These are phyloP conservation scores for Pristionchus exspectatus DNA, from an alignment of 2,888 invertebrate species.

Conservation along the genomic window DNA sequence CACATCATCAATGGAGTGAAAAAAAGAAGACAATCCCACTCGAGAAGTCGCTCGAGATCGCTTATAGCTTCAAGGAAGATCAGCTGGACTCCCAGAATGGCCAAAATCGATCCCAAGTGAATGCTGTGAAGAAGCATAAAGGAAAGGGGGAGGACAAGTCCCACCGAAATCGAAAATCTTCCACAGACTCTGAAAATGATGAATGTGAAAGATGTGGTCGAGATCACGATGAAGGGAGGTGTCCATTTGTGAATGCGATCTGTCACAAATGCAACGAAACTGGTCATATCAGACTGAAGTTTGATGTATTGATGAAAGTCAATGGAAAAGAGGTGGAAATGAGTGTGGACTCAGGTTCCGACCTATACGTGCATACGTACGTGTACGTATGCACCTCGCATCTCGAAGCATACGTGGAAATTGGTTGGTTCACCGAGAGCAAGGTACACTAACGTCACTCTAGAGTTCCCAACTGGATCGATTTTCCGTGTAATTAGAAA, in stretches of 20 bases:
- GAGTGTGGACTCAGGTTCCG: neutral
- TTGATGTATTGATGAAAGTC: too few species aligned
- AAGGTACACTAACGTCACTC: too few species aligned
- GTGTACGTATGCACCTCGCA: too few species aligned
- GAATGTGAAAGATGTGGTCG: neutral
- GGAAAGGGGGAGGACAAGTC: neutral
- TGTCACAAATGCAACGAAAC: neutral
- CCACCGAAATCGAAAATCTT: neutral
- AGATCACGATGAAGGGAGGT: neutral
- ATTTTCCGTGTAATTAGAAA: neutral
- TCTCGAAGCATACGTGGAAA: neutral
- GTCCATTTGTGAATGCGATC: neutral
- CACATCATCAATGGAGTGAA: neutral
- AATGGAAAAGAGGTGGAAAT: neutral
- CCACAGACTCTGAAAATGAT: neutral
- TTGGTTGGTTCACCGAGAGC: too few species aligned
- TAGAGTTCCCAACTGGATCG: neutral
- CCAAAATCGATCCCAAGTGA: neutral
- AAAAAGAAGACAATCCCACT: neutral
- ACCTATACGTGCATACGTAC: too few species aligned
- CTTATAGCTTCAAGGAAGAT: neutral
- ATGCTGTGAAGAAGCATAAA: neutral
- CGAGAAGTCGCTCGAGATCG: neutral
- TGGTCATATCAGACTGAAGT: neutral
- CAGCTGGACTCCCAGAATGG: neutral